A percentile compares a stretch with the other conserved stretches of the same genome.
These are phyloP conservation scores for Gasterosteus aculeatus DNA, from an alignment of 2,113 vertebrate species.

Conservation along the genomic window DNA sequence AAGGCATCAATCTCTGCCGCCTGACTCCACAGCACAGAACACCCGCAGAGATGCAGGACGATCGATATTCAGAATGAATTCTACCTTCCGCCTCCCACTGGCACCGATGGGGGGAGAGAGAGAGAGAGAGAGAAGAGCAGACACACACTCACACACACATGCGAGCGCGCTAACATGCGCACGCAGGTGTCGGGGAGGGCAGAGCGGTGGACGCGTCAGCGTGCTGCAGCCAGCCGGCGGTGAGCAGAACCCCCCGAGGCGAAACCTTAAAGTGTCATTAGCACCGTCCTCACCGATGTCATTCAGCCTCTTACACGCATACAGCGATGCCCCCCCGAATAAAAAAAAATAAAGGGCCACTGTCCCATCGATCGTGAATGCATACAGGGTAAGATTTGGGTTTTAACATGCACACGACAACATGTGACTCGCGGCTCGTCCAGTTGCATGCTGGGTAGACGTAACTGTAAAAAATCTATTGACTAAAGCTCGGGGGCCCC, in stretches of 20 bases:
- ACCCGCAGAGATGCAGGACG: slow-evolving; percentile 59
- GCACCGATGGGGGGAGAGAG: slow-evolving; percentile 15
- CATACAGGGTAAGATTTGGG: background rate
- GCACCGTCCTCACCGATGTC: slow-evolving; percentile 62
- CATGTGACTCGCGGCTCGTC: background rate
- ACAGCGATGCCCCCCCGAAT: slow-evolving; percentile 26
- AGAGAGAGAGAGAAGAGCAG: background rate
- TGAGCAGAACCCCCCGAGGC: slow-evolving; percentile 52
- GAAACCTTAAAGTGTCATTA: slow-evolving; percentile 73
- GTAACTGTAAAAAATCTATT: slow-evolving; percentile 10
- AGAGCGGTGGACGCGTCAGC: slow-evolving; percentile 58
- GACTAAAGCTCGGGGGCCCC: background rate
- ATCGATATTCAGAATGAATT: slow-evolving; percentile 71
- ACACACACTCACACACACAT: background rate
- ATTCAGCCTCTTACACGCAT: slow-evolving; percentile 38
- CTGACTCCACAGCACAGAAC: slow-evolving; percentile 36
- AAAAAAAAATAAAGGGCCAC: background rate
- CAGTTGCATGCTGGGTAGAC: background rate
- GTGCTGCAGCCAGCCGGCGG: slow-evolving; percentile 45
- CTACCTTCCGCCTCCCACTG: slow-evolving; percentile 52
- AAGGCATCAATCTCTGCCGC: slow-evolving; percentile 63
- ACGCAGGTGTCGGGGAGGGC: slow-evolving; percentile 30
- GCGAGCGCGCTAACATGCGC: slow-evolving; percentile 7
- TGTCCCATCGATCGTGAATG: background rate
- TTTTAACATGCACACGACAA: background rate